These are phyloP conservation scores for Schizopygopsis pylzovi DNA, from an alignment of 2,797 vertebrate genomes.

Conservation along the genomic window DNA sequence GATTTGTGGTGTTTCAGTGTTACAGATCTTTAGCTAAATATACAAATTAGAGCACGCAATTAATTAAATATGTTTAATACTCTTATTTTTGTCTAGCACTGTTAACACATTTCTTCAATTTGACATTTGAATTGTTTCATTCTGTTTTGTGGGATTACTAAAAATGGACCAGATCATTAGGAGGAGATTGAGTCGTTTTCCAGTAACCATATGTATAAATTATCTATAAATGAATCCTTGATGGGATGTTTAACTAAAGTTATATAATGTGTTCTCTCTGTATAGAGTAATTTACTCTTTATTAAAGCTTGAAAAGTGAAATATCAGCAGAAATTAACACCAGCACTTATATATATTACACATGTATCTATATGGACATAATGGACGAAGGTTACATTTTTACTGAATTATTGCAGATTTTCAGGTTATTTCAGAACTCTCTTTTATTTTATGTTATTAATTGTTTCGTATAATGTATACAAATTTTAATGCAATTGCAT, in stretches of 20 bases:
- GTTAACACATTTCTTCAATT: slow-evolving; percentile 4
- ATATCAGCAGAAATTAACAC: neutral
- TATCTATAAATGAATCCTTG: neutral
- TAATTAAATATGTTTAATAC: neutral
- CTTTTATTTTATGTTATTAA: neutral
- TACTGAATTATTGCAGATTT: neutral
- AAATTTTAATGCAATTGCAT: neutral
- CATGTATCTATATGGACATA: too few species aligned
- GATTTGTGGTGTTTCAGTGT: slow-evolving; percentile 4
- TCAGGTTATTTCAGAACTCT: neutral
- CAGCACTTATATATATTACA: neutral
- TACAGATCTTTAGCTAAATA: neutral
- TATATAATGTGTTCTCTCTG: neutral
- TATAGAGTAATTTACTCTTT: neutral
- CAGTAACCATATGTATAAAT: neutral
- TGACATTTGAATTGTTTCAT: neutral
- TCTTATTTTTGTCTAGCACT: neutral
- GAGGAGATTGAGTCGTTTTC: neutral
- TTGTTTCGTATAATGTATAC: neutral
- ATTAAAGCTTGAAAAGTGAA: neutral
- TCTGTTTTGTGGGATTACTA: neutral
- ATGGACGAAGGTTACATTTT: too few species aligned
- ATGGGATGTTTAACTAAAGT: neutral
- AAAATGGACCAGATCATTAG: neutral
- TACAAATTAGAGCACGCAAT: neutral